These are phyloP conservation scores for Tonatia bakeri DNA, from an alignment of 2,113 vertebrate genomes.

Conservation along the genomic window DNA sequence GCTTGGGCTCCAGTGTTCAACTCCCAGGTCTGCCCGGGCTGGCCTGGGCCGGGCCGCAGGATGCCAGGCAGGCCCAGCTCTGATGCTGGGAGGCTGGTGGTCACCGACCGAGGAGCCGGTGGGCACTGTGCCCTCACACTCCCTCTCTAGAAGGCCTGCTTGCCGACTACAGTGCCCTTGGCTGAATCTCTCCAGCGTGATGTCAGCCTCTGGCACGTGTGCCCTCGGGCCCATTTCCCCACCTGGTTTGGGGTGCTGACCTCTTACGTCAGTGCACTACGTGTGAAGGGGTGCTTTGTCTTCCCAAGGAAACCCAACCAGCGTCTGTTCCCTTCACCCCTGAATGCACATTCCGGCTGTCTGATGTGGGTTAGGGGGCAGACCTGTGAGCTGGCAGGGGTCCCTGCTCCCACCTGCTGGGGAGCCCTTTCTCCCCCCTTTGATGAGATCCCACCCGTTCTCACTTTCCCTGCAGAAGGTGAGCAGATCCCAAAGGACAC, in stretches of 20 bases:
- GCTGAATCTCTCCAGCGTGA: neutral
- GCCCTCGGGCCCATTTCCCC: neutral
- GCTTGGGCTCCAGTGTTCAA: constrained; percentile 16
- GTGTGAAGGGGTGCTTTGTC: neutral
- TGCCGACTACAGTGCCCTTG: rapidly evolving
- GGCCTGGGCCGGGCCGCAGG: neutral
- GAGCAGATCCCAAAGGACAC: neutral
- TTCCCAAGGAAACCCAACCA: neutral
- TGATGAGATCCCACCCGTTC: neutral
- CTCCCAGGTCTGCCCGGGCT: neutral
- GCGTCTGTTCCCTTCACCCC: neutral
- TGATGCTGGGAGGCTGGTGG: neutral
- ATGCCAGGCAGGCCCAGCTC: neutral
- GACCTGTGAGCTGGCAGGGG: neutral
- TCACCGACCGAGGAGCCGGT: neutral
- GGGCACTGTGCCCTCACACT: neutral
- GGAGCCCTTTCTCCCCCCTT: neutral
- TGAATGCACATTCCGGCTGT: neutral
- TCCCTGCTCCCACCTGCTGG: neutral
- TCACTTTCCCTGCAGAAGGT: neutral
- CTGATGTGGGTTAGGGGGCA: neutral
- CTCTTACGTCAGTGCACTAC: neutral
- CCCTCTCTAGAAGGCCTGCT: neutral
- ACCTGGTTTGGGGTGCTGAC: neutral
- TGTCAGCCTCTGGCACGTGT: neutral